phyloP scores from a whole-genome alignment of 2,797 vertebrate genomes.

The Tachyglossus aculeatus region DNA sequence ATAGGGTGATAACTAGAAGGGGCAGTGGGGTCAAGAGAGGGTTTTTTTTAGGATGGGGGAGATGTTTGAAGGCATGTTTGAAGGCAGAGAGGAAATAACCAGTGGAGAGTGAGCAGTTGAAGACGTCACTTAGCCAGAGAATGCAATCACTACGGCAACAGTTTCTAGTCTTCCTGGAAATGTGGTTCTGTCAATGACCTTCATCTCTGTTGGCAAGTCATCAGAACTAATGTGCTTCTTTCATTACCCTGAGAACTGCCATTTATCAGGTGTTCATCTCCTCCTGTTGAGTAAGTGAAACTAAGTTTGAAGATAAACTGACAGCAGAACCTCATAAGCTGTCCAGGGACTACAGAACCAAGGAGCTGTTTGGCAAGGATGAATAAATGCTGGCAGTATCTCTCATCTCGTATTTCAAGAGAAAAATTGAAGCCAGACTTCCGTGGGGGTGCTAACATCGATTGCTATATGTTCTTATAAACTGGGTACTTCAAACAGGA shows the following conservation, averaged over 20 bases:
- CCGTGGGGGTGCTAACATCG: constrained; percentile 44
- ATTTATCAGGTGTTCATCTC: constrained; percentile 44
- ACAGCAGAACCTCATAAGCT: constrained; percentile 19
- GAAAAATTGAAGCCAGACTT: constrained; percentile 56
- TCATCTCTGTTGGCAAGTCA: constrained; percentile 3
- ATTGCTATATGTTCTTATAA: constrained; percentile 45
- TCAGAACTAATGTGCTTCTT: not conserved
- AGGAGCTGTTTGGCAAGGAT: constrained; percentile 51
- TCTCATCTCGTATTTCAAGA: constrained; percentile 49
- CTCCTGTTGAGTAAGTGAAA: constrained; percentile 27
- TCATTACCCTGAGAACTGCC: constrained; percentile 23
- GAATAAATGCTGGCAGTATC: constrained; percentile 28
- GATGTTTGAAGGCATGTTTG: too few relatives aligned
- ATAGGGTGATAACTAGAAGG: too few relatives aligned
- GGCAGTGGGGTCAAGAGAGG: too few relatives aligned
- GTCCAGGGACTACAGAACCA: constrained; percentile 40
- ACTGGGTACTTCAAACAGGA: constrained; percentile 28
- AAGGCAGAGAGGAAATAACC: too few relatives aligned
- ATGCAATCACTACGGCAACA: constrained; percentile 1
- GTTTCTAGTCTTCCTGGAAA: constrained; percentile 9
- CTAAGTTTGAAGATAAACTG: constrained; percentile 33
- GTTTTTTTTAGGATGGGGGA: too few relatives aligned
- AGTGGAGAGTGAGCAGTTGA: too few relatives aligned
- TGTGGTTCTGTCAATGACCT: not conserved
- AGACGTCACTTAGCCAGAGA: not conserved